Evolutionary conservation across 1,140 invertebrate genomes (phyloP).

Genomic region (Drosophila truncata): DNA sequence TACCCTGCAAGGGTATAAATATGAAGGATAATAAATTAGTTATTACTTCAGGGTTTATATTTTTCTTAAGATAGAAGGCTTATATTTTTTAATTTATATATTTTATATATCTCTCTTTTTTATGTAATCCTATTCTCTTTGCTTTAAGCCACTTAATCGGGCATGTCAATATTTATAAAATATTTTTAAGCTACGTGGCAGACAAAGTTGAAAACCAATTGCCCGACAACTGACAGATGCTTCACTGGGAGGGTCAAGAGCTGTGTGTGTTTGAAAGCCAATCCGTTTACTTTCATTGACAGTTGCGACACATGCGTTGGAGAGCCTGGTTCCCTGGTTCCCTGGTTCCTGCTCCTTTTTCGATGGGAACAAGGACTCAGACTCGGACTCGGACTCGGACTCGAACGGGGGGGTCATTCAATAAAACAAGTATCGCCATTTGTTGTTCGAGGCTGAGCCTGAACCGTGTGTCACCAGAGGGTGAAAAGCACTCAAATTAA

Average conservation of each 20-base stretch:
- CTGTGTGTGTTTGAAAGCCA: slow-evolving; percentile 66
- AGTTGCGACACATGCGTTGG: slow-evolving; percentile 79
- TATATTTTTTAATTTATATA: neutral
- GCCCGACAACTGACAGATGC: slow-evolving; percentile 60
- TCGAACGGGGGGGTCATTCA: slow-evolving; percentile 47
- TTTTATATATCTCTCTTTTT: too few species aligned
- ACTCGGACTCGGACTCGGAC: neutral
- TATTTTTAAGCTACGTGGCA: slow-evolving; percentile 80
- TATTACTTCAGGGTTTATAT: neutral
- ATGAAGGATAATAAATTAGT: neutral
- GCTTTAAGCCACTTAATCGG: slow-evolving; percentile 30
- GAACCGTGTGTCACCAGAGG: slow-evolving; percentile 58
- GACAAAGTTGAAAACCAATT: slow-evolving; percentile 75
- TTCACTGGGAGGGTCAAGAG: slow-evolving; percentile 13
- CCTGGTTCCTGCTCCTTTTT: too few species aligned
- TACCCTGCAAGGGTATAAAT: too few species aligned
- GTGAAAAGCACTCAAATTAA: slow-evolving; percentile 82
- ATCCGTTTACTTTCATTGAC: slow-evolving; percentile 80
- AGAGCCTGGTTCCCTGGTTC: slow-evolving; percentile 10
- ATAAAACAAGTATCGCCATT: slow-evolving; percentile 78
- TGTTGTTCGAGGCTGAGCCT: slow-evolving; percentile 33
- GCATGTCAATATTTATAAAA: slow-evolving; percentile 80
- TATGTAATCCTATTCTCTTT: too few species aligned
- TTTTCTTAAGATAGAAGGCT: neutral
- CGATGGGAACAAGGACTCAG: neutral